Evolutionary conservation across 2,113 vertebrate genomes (phyloP).

Genomic region (Cavia aperea): DNA sequence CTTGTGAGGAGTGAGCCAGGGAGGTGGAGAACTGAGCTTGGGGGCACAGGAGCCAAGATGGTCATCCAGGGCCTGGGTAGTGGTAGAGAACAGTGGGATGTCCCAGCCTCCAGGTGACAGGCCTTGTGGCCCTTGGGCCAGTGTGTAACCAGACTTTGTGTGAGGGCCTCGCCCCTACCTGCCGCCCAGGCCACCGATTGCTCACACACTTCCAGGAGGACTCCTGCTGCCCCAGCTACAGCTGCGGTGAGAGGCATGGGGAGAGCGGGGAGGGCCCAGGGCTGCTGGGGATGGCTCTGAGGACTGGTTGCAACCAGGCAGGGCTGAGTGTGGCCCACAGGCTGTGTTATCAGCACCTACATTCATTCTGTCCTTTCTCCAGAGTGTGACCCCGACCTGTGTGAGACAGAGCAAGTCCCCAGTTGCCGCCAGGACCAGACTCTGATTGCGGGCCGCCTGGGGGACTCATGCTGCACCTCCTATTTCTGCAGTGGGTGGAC

Average conservation of each 20-base stretch:
- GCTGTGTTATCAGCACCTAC: neutral
- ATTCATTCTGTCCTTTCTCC: slow-evolving; percentile 19
- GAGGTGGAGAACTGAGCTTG: neutral
- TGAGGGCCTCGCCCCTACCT: slow-evolving; percentile 79
- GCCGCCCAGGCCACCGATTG: slow-evolving; percentile 85
- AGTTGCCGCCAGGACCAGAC: slow-evolving; percentile 87
- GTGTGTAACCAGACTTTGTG: slow-evolving; percentile 96
- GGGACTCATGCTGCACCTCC: slow-evolving; percentile 88
- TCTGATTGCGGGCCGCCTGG: slow-evolving; percentile 81
- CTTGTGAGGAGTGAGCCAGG: no score
- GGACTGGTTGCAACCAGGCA: neutral
- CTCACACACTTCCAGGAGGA: slow-evolving; percentile 86
- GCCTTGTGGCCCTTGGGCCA: slow-evolving; percentile 62
- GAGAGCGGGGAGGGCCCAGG: neutral
- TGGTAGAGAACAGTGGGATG: neutral
- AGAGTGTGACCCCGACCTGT: slow-evolving; percentile 93
- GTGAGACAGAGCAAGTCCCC: slow-evolving; percentile 79
- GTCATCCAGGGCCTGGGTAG: neutral
- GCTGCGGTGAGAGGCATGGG: slow-evolving; percentile 80
- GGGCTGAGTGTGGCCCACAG: neutral
- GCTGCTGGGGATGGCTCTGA: neutral
- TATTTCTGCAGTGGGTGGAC: slow-evolving; percentile 86
- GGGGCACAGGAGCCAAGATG: neutral
- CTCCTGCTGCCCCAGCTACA: slow-evolving; percentile 90
- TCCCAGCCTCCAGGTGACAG: slow-evolving; percentile 34